Evolutionary conservation across 2,888 invertebrate species (phyloP), one percentile per base, ranked within the genome.

Genomic region (Corbicula japonica): DNA sequence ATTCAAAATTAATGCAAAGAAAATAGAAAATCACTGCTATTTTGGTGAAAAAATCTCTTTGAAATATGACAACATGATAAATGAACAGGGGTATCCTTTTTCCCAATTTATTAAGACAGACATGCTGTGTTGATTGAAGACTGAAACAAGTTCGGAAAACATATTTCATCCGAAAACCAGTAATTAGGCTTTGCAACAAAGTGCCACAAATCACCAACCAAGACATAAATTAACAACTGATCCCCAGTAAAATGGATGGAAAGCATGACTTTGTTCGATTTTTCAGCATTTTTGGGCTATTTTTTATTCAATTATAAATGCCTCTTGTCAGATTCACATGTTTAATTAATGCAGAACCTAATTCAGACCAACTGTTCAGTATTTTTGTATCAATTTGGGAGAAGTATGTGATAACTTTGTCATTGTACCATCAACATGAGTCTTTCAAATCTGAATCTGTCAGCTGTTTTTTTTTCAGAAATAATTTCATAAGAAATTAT

Each of bases 151-250:
- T n/a, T n/a, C n/a, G n/a, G n/a, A n/a, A n/a, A 8, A 21, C 58
- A 58, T 58, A 58, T 35, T 35, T 58, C 58, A 58, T 58, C 12
- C 32, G n/a, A 2, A 35, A 58, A 12, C 30, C 21, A 18, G 32
- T 35, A 58, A 58, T 35, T 35, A 28, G 12, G n/a, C 2, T 21
- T 26, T 15, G 21, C 35, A 58, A 23, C 34, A 58, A 58, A 21
- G 10, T 58, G 34, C 5, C 8, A 35, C 23, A 18, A 30, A 30
- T 21, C 38, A 58, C 58, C 34, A 58, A 58, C 32, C 32, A 28
- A 28, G n/a, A 50, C 28, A 50, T 50, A 50, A 50, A 50, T 50
- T 54, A 54, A 54, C 23, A 15, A 58, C 58, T 15, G 58, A 58
- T 21, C 18, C 35, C 35, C 18, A 35, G 38, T n/a, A 35, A 58